A percentile compares a stretch with the other conserved stretches of the same genome.
These are phyloP conservation scores for Colistium nudipinnis DNA, from an alignment of 2,113 vertebrate species.

Conservation along the genomic window DNA sequence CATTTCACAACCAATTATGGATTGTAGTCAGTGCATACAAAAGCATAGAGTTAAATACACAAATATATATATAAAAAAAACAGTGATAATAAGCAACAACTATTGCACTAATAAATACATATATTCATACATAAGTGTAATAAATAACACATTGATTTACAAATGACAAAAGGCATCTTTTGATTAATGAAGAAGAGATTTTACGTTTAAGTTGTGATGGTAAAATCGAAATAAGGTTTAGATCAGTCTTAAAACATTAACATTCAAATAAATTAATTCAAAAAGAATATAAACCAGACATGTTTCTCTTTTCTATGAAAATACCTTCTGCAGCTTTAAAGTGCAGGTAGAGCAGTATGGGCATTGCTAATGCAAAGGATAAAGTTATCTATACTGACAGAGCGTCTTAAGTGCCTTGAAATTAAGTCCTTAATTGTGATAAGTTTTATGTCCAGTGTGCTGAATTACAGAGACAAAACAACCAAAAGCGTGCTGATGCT, in stretches of 20 bases:
- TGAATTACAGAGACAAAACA: not conserved
- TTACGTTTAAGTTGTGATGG: not conserved
- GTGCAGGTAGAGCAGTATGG: not conserved
- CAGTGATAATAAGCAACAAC: not conserved
- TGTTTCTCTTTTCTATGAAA: too few species aligned
- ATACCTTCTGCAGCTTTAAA: not conserved
- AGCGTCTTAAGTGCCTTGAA: not conserved
- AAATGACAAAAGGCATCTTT: not conserved
- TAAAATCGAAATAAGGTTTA: not conserved
- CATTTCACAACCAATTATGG: not conserved
- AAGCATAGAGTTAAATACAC: too few species aligned
- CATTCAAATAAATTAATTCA: not conserved
- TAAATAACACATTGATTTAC: not conserved
- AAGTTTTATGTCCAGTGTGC: slow-evolving; percentile 1
- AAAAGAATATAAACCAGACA: too few species aligned
- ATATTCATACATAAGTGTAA: not conserved
- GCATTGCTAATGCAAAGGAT: not conserved
- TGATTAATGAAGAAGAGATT: not conserved
- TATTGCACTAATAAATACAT: not conserved
- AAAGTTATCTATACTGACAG: not conserved
- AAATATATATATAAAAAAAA: not conserved
- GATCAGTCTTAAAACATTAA: too few species aligned
- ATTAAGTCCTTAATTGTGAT: not conserved
- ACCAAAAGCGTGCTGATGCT: not conserved
- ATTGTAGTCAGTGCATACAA: not conserved